phyloP scores from a whole-genome alignment of 2,113 vertebrate genomes.

The Emydocephalus ijimae region DNA sequence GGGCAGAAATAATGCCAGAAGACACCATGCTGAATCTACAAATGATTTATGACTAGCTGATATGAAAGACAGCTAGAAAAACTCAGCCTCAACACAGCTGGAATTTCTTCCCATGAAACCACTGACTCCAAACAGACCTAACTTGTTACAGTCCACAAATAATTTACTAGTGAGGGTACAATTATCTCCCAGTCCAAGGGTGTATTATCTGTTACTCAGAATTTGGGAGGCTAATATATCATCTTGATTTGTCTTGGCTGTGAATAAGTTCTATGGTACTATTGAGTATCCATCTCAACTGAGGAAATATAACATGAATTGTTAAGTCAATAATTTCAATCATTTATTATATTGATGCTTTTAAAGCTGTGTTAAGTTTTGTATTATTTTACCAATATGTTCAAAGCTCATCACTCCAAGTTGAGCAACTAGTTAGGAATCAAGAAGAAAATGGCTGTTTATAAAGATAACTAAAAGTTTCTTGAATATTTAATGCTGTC shows the following conservation, averaged over 20 bases:
- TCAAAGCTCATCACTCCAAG: neutral
- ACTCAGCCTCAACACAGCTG: neutral
- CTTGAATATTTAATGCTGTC: neutral
- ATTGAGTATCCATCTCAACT: neutral
- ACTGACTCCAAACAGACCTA: constrained; percentile 4
- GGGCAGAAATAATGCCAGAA: constrained; percentile 22
- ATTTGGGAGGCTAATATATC: neutral
- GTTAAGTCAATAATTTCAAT: neutral
- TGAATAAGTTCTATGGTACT: neutral
- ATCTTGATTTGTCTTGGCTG: neutral
- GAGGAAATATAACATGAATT: neutral
- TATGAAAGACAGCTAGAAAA: constrained; percentile 10
- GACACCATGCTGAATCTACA: constrained; percentile 11
- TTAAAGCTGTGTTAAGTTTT: neutral
- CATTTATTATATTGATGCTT: neutral
- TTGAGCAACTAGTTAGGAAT: neutral
- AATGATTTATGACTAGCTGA: constrained; percentile 20
- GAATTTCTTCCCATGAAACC: constrained; percentile 30
- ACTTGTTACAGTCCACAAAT: constrained; percentile 9
- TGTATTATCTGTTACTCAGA: neutral
- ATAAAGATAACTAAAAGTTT: neutral
- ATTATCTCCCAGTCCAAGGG: neutral
- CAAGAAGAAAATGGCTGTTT: neutral
- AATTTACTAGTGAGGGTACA: constrained; percentile 15
- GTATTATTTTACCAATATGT: neutral